Conservation (phyloP, 2,113 vertebrate species). For the Charadrius vociferus region DNA sequence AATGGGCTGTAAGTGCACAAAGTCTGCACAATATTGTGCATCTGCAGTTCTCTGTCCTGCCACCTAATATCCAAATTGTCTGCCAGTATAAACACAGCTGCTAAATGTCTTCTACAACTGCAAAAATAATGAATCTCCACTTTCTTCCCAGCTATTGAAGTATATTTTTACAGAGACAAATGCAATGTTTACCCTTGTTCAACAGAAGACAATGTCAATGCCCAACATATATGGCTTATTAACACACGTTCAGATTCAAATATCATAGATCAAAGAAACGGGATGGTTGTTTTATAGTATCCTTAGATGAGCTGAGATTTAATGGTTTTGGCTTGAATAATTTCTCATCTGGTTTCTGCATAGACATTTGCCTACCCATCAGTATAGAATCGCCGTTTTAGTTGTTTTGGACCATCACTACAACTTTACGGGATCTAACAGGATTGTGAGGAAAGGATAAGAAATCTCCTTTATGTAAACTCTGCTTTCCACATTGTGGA, state of each 20-base stretch:
- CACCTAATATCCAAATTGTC: constrained; percentile 78
- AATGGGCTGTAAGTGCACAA: constrained; percentile 58
- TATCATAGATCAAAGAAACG: neutral
- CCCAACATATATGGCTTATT: neutral
- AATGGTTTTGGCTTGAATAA: neutral
- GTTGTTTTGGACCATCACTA: neutral
- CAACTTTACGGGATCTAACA: neutral
- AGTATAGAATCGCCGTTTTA: neutral
- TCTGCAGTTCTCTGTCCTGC: constrained; percentile 70
- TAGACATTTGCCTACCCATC: neutral
- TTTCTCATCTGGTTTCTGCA: neutral
- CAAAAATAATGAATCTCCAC: constrained; percentile 72
- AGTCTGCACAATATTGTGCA: constrained; percentile 77
- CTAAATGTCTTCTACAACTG: constrained; percentile 75
- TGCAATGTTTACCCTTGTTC: constrained; percentile 34
- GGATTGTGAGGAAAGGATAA: neutral
- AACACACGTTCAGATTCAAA: neutral
- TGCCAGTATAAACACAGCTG: constrained; percentile 87
- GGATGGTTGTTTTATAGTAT: neutral
- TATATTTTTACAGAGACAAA: constrained; percentile 56
- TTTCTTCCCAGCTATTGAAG: constrained; percentile 61
- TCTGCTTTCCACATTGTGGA: constrained; percentile 14
- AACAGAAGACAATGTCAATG: neutral
- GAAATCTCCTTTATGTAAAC: neutral
- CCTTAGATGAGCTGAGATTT: neutral